Conservation (phyloP, 2,888 invertebrate species). For the Mechanitis mazaeus region DNA sequence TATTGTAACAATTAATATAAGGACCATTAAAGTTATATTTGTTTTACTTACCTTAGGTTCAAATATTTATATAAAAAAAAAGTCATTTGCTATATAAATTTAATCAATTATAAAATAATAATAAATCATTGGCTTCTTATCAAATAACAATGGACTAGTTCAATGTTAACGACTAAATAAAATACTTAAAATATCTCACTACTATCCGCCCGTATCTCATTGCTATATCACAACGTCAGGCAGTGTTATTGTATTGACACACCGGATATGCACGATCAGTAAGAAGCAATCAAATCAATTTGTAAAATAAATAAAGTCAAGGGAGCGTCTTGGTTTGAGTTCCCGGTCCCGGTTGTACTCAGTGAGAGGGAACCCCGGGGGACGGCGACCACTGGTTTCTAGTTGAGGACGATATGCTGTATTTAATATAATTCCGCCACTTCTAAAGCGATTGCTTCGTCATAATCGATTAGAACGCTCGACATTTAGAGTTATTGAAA, state of each 20-base stretch:
- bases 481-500: conserved; percentile 75
- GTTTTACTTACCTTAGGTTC: conserved; percentile 12
- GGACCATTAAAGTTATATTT: conserved; percentile 14
- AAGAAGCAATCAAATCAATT: conserved; percentile 37
- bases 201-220: conserved; percentile 36
- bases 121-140: conserved; percentile 33
- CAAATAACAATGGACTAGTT: conserved; percentile 56
- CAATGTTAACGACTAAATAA: conserved; percentile 42
- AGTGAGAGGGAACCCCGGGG: conserved; percentile 47
- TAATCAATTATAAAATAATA: conserved; percentile 2
- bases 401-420: conserved; percentile 27
- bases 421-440: conserved; percentile 52
- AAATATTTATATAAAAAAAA: neutral
- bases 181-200: conserved; percentile 56
- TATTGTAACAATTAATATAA: conserved; percentile 54
- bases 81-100: neutral
- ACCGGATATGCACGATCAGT: conserved; percentile 19
- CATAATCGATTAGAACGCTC: conserved; percentile 64
- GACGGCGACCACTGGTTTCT: conserved; percentile 36
- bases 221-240: conserved; percentile 38
- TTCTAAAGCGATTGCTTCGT: conserved; percentile 50
- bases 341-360: conserved; percentile 30
- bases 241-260: conserved; percentile 38
- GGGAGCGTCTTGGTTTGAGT: conserved; percentile 32
- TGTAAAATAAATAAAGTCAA: conserved; percentile 38